phyloP scores from a whole-genome alignment of 2,888 invertebrate genomes.

The Scaptodrosophila latifasciaeformis region DNA sequence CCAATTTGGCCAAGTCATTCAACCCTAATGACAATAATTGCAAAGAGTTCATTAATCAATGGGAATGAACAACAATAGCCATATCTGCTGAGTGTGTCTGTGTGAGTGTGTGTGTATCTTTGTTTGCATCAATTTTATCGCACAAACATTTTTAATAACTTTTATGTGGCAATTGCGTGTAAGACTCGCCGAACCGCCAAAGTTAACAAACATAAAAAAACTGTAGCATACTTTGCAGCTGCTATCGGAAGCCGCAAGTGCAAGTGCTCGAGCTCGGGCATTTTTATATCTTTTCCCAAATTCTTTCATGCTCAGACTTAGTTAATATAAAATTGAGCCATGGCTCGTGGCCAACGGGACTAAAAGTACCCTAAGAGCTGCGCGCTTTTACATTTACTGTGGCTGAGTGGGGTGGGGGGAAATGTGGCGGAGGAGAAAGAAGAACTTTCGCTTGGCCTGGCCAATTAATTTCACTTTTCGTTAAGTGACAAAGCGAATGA shows the following conservation, averaged over 20 bases:
- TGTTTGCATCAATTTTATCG: too few species aligned
- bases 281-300: too few species aligned
- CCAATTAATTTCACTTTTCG: constrained; percentile 12
- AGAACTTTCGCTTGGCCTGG: background rate
- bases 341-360: background rate
- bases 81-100: too few species aligned
- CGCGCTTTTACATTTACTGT: background rate
- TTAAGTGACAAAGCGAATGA: constrained; percentile 2
- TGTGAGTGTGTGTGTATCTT: too few species aligned
- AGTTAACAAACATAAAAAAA: background rate
- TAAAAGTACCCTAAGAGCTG: background rate
- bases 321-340: background rate
- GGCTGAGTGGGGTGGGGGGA: background rate
- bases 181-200: background rate
- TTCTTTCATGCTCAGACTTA: too few species aligned
- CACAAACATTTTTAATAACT: constrained; percentile 20
- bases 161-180: constrained; percentile 29
- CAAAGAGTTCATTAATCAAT: too few species aligned
- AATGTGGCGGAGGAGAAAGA: too few species aligned
- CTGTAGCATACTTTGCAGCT: background rate
- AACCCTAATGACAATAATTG: too few species aligned
- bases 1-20: too few species aligned
- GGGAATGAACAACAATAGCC: too few species aligned
- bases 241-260: constrained; percentile 23
- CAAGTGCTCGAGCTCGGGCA: too few species aligned